Base-by-base conservation (phyloP, 2,113 vertebrate species). In the Tympanuchus pallidicinctus region DNA sequence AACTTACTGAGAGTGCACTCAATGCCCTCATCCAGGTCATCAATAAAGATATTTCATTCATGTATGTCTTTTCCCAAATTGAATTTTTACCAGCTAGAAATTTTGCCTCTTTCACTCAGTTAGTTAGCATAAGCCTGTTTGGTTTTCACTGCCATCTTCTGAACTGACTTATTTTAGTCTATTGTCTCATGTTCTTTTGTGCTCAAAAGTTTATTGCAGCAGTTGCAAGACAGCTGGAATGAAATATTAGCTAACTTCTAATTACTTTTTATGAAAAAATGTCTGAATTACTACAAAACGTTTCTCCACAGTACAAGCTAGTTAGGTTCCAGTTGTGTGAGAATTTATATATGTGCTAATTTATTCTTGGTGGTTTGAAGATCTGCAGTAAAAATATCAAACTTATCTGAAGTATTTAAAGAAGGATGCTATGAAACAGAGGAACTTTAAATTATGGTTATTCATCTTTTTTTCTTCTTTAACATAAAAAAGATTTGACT, bases 31-130 rank as follows among this genome's bases (percentile, higher is more conserved):
- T 54, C 52, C 52, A 54, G 52, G 14, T 16, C 27, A 28, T 54
- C 27, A 28, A 28, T 54, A 28, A 54, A 28, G 8, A 54, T 28
- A 54, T 54, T 54, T 54, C 52, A 28, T 81, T 71, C 27, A 6
- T 5, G 19, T 42, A 4, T 5, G 10, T 0, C 20, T 88, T 81
- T 86, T 70, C 45, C 47, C 64, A 12, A 16, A 32, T 0, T 0
- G 32, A 74, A 82, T 93, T 95, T 45, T 85, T 79, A 34, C 38
- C 71, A 66, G 50, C 20, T 48, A 86, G 88, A 79, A 82, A 82
- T 79, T 47, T 76, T 59, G 13, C 59, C 36, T 79, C 1, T 0
- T 86, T 69, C 1, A n/a, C 70, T 92, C 60, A 32, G n/a, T 32
- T 75, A 64, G 50, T 50, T 88, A 43, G 24, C n/a, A 82, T 90